phyloP scores from a whole-genome alignment of 2,888 invertebrate species.

The Drosophila macrothrix region DNA sequence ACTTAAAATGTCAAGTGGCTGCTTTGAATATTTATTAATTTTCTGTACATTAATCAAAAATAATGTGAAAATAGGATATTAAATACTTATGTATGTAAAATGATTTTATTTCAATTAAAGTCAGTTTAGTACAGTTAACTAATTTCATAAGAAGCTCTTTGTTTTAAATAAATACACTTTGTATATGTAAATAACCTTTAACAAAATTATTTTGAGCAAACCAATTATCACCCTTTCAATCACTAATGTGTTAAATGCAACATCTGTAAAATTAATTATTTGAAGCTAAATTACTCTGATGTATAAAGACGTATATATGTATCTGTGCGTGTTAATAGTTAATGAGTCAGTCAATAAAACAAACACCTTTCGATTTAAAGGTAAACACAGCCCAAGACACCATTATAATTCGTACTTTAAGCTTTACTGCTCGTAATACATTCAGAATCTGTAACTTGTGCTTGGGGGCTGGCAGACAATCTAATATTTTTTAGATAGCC shows the following conservation, averaged over 20 bases:
- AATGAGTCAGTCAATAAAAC: background rate
- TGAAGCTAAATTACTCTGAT: background rate
- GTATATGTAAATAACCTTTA: background rate
- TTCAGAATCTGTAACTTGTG: background rate
- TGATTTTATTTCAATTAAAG: background rate
- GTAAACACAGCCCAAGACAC: background rate
- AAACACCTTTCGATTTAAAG: background rate
- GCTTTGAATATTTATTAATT: background rate
- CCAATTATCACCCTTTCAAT: background rate
- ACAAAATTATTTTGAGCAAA: background rate
- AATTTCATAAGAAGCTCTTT: background rate
- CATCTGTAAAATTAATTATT: background rate
- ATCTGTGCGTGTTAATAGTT: background rate
- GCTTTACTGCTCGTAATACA: background rate
- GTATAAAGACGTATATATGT: background rate
- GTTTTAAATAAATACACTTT: background rate
- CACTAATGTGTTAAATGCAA: background rate
- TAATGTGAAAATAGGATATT: background rate
- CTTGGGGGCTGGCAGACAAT: background rate
- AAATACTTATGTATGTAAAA: background rate
- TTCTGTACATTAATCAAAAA: background rate
- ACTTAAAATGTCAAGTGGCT: background rate
- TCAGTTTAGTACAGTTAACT: background rate
- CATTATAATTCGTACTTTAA: background rate
- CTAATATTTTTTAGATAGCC: background rate